Evolutionary conservation across 2,888 invertebrate genomes (phyloP).

Genomic region (Oxycera nigricornis): DNA sequence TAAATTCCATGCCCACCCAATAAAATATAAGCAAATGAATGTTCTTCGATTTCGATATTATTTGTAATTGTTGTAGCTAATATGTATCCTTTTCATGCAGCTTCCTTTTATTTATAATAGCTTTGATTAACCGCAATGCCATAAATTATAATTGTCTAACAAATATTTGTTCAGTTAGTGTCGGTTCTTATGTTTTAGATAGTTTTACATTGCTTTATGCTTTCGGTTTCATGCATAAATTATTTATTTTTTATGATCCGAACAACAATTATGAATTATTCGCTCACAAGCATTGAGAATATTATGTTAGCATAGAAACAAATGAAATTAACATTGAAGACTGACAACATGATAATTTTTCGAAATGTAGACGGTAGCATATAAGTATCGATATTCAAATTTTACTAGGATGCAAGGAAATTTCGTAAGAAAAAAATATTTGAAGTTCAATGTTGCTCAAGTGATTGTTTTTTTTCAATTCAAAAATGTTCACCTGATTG

Average conservation of each 20-base stretch:
- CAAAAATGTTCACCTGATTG: too few species aligned
- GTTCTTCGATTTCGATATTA: not conserved
- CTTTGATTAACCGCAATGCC: not conserved
- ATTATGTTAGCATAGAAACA: not conserved
- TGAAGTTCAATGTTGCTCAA: too few species aligned
- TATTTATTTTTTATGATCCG: not conserved
- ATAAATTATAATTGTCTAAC: too few species aligned
- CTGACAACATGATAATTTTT: not conserved
- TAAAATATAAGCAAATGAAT: not conserved
- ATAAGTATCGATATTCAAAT: too few species aligned
- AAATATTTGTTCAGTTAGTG: too few species aligned
- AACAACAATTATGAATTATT: too few species aligned
- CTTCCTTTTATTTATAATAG: constrained; percentile 23
- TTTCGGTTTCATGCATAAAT: not conserved
- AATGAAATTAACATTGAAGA: not conserved
- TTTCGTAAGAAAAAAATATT: too few species aligned
- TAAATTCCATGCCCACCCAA: not conserved
- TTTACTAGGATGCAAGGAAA: too few species aligned
- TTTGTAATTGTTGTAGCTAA: constrained; percentile 3
- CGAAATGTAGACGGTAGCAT: too few species aligned
- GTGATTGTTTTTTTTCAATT: too few species aligned
- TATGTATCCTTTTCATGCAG: not conserved
- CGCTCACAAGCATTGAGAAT: too few species aligned
- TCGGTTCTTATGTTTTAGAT: not conserved
- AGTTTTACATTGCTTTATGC: not conserved